Conservation (phyloP, 2,888 invertebrate genomes). For the Oligia latruncula region DNA sequence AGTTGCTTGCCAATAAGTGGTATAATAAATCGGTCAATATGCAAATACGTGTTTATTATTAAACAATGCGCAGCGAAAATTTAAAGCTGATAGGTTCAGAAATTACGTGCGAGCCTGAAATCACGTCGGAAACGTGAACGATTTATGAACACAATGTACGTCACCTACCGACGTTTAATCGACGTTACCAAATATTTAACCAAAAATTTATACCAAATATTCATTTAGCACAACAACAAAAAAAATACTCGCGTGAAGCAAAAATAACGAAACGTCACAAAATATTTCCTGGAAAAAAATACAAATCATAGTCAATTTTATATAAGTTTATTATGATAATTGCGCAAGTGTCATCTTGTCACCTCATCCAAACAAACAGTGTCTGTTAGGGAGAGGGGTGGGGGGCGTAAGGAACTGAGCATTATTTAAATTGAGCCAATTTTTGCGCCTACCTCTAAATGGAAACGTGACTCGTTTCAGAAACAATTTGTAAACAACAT, state of each 20-base stretch:
- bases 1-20: slow-evolving; percentile 38
- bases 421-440: slow-evolving; percentile 79
- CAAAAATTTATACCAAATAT: background rate
- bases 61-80: slow-evolving; percentile 40
- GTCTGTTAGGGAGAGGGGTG: slow-evolving; percentile 31
- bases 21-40: slow-evolving; percentile 51
- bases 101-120: slow-evolving; percentile 30
- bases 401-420: slow-evolving; percentile 63
- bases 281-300: slow-evolving; percentile 24
- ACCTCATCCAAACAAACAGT: slow-evolving; percentile 65
- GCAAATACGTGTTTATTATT: slow-evolving; percentile 55
- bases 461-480: slow-evolving; percentile 79
- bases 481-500: slow-evolving; percentile 82
- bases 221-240: background rate
- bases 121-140: slow-evolving; percentile 25
- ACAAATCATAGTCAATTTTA: slow-evolving; percentile 51
- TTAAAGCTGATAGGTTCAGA: slow-evolving; percentile 16
- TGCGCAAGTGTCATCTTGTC: slow-evolving; percentile 53
- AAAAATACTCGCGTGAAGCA: background rate
- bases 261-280: slow-evolving; percentile 8
- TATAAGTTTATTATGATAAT: slow-evolving; percentile 57
- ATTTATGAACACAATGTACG: slow-evolving; percentile 34
- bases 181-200: background rate
- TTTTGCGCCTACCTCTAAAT: slow-evolving; percentile 75
- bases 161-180: slow-evolving; percentile 23